These are phyloP conservation scores for Drosophila carrolli DNA, from an alignment of 1,140 invertebrate genomes.

Conservation along the genomic window DNA sequence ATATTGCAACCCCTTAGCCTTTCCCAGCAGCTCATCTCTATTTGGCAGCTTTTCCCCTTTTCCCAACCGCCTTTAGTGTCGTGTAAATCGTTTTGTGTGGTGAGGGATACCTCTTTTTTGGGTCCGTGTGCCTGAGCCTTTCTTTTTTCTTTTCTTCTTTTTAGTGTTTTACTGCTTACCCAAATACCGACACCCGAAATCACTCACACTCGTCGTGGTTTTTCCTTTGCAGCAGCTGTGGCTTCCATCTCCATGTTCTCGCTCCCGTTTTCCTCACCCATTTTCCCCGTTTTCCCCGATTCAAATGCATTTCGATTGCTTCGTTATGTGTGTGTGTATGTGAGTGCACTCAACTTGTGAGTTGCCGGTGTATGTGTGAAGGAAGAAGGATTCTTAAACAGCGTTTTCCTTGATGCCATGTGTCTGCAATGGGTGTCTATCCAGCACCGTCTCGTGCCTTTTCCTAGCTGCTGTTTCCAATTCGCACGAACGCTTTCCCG, in stretches of 20 bases:
- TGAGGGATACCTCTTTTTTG: constrained; percentile 57
- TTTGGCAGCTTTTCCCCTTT: constrained; percentile 42
- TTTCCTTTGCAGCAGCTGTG: constrained; percentile 39
- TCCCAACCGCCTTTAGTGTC: constrained; percentile 67
- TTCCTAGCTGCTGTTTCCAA: constrained; percentile 56
- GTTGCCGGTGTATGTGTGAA: constrained; percentile 7
- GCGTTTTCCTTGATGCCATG: constrained; percentile 64
- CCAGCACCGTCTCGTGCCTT: constrained; percentile 23
- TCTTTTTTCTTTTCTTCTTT: constrained; percentile 8
- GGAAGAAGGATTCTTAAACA: constrained; percentile 57
- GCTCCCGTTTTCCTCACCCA: constrained; percentile 3
- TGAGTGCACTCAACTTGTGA: constrained; percentile 73
- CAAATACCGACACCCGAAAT: constrained; percentile 41
- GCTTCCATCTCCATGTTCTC: constrained; percentile 30
- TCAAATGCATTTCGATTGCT: constrained; percentile 82
- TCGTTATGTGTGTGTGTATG: constrained; percentile 44
- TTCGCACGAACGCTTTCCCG: constrained; percentile 48
- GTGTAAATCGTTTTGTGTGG: constrained; percentile 80
- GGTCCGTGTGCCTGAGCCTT: constrained; percentile 22
- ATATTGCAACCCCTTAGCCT: constrained; percentile 7
- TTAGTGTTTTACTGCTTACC: constrained; percentile 32
- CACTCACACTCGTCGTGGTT: constrained; percentile 23
- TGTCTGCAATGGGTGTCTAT: constrained; percentile 40
- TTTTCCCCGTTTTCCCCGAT: constrained; percentile 40
- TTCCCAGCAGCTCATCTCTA: constrained; percentile 30